Percentiles rank a stretch among this genome's conserved stretches.
phyloP scores from a whole-genome alignment of 64 coral and sea anemone genomes.

The Anthopleura sola region DNA sequence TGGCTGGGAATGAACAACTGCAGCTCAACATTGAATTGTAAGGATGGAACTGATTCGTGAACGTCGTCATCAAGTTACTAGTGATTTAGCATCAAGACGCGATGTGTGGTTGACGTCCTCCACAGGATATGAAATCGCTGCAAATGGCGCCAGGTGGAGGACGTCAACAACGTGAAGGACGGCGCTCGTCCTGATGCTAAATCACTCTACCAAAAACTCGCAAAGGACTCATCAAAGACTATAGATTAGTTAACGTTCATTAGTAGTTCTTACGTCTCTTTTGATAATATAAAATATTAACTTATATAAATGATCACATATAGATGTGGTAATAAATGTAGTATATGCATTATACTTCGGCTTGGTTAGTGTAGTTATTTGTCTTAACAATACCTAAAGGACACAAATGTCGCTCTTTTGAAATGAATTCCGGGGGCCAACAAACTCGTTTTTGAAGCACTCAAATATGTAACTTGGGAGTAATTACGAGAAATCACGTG shows the following conservation, averaged over 20 bases:
- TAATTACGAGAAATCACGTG: background rate
- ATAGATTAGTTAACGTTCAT: background rate
- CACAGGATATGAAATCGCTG: no score
- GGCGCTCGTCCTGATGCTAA: no score
- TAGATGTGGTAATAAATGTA: background rate
- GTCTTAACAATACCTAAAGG: no score
- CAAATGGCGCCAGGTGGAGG: no score
- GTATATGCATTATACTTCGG: background rate
- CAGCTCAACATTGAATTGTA: no score
- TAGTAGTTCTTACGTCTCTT: background rate
- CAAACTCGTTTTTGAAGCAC: no score
- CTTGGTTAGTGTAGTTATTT: background rate
- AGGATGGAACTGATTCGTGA: background rate
- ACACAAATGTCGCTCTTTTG: no score
- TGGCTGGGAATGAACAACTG: no score
- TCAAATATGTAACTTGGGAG: background rate
- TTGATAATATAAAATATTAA: conserved; percentile 11
- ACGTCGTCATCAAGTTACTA: background rate
- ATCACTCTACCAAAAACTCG: background rate
- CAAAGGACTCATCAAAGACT: background rate
- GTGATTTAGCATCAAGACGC: no score
- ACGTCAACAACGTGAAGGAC: no score
- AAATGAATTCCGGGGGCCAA: no score
- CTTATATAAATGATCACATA: background rate
- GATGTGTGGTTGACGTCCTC: no score